phyloP scores from a whole-genome alignment of 2,888 invertebrate genomes.

The Rutpela maculata region DNA sequence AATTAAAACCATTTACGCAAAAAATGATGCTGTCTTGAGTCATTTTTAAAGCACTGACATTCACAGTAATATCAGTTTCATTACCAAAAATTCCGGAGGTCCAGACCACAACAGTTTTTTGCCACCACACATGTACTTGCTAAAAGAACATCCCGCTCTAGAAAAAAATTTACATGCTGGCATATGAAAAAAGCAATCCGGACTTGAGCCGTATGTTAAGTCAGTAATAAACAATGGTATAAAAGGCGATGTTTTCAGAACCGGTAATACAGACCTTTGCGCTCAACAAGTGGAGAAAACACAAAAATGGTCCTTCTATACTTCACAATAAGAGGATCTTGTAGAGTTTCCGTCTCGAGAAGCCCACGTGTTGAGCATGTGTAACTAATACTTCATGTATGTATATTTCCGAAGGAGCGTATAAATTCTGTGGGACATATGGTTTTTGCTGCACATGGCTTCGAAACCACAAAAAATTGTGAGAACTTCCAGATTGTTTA shows the following conservation, averaged over 20 bases:
- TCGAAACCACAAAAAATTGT: slow-evolving; percentile 25
- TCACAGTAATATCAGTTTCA: slow-evolving; percentile 14
- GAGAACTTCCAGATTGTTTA: slow-evolving; percentile 37
- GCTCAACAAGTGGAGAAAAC: slow-evolving; percentile 33
- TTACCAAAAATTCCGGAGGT: background rate
- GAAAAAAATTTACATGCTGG: background rate
- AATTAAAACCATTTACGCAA: background rate
- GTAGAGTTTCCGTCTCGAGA: slow-evolving; percentile 24
- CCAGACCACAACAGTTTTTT: slow-evolving; percentile 2
- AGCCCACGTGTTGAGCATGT: slow-evolving; percentile 36
- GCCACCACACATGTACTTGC: slow-evolving; percentile 13
- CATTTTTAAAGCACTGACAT: background rate
- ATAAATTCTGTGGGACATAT: slow-evolving; percentile 26
- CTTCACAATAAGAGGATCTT: slow-evolving; percentile 3
- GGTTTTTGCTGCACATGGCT: slow-evolving; percentile 38
- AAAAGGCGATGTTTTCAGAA: slow-evolving; percentile 26
- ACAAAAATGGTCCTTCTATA: slow-evolving; percentile 8
- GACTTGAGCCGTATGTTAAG: slow-evolving; percentile 11
- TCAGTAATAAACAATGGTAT: slow-evolving; percentile 2
- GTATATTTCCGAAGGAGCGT: slow-evolving; percentile 30
- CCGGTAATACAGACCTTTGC: slow-evolving; percentile 17
- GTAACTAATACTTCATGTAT: slow-evolving; percentile 32
- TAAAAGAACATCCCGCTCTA: background rate
- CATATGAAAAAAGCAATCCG: slow-evolving; percentile 21
- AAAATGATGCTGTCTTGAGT: background rate